Percentiles rank a stretch among this genome's conserved stretches.
phyloP scores from a whole-genome alignment of 2,797 vertebrate species.

The Trachurus trachurus region DNA sequence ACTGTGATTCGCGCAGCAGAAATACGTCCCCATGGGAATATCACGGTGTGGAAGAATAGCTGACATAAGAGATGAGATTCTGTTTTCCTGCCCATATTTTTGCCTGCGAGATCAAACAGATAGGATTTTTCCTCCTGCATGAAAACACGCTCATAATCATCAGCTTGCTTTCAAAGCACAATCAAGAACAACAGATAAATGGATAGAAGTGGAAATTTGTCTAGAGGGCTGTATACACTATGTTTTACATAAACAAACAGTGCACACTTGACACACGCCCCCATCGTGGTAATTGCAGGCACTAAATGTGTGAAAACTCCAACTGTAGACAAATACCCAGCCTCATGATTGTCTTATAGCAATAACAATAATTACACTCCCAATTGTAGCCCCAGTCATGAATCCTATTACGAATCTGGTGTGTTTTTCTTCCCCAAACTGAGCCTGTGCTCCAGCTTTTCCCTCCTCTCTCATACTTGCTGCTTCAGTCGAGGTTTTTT shows the following conservation, averaged over 20 bases:
- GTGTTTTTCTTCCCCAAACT: conserved; percentile 40
- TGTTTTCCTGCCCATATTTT: conserved; percentile 81
- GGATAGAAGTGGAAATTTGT: conserved; percentile 59
- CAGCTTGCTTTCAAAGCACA: conserved; percentile 64
- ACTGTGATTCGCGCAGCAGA: conserved; percentile 81
- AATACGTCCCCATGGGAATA: conserved; percentile 81
- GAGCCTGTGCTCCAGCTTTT: conserved; percentile 29
- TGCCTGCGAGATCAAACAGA: conserved; percentile 78
- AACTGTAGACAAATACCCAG: conserved; percentile 44
- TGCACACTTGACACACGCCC: conserved; percentile 52
- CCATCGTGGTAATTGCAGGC: conserved; percentile 35
- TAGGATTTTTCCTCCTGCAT: conserved; percentile 72
- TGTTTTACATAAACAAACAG: conserved; percentile 69
- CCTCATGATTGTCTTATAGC: conserved; percentile 56
- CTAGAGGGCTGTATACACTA: conserved; percentile 28
- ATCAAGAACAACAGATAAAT: conserved; percentile 63
- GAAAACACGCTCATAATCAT: conserved; percentile 61
- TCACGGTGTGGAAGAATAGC: conserved; percentile 76
- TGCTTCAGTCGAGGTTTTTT: conserved; percentile 31
- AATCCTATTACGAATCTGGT: conserved; percentile 64
- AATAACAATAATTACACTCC: conserved; percentile 67
- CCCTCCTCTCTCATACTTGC: conserved; percentile 14
- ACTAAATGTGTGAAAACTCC: conserved; percentile 42
- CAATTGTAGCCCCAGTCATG: conserved; percentile 53
- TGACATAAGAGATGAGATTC: conserved; percentile 83